Conservation (phyloP, 2,797 vertebrate genomes). For the Nannoperca australis region DNA sequence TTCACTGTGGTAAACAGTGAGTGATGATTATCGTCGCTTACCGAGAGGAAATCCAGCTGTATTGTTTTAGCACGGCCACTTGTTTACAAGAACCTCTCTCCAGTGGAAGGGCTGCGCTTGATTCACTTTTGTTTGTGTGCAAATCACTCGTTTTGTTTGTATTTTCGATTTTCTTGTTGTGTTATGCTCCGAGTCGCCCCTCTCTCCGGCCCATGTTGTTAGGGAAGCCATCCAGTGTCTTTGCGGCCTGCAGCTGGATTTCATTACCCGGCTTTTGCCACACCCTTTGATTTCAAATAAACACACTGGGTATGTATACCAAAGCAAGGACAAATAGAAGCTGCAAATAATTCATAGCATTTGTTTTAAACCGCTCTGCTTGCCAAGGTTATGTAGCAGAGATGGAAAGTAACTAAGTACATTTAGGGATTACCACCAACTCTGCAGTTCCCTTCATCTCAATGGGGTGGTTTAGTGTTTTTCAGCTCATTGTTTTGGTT, state of each 20-base stretch:
- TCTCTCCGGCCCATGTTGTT: conserved; percentile 52
- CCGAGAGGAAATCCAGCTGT: conserved; percentile 81
- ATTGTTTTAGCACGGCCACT: conserved; percentile 79
- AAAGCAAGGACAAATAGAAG: conserved; percentile 53
- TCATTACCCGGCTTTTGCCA: conserved; percentile 71
- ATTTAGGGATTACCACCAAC: not conserved
- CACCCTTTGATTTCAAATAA: conserved; percentile 78
- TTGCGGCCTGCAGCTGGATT: conserved; percentile 70
- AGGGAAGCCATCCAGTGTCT: conserved; percentile 66
- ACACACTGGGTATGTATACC: conserved; percentile 61
- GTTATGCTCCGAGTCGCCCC: conserved; percentile 62
- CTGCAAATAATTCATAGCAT: conserved; percentile 61
- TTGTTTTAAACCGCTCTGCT: conserved; percentile 30
- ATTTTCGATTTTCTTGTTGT: conserved; percentile 78
- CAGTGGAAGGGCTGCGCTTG: conserved; percentile 55
- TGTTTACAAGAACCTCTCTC: conserved; percentile 80
- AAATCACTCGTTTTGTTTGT: conserved; percentile 81
- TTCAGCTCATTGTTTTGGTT: not conserved
- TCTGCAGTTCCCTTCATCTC: not conserved
- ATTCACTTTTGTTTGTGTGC: conserved; percentile 76
- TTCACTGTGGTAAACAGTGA: conserved; percentile 75
- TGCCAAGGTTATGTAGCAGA: conserved; percentile 18
- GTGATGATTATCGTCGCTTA: conserved; percentile 79
- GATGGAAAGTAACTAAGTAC: not conserved
- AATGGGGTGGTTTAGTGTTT: not conserved